Evolutionary conservation across 2,113 vertebrate genomes (phyloP), one percentile per base, ranked within the genome.

Genomic region (Camelus dromedarius): DNA sequence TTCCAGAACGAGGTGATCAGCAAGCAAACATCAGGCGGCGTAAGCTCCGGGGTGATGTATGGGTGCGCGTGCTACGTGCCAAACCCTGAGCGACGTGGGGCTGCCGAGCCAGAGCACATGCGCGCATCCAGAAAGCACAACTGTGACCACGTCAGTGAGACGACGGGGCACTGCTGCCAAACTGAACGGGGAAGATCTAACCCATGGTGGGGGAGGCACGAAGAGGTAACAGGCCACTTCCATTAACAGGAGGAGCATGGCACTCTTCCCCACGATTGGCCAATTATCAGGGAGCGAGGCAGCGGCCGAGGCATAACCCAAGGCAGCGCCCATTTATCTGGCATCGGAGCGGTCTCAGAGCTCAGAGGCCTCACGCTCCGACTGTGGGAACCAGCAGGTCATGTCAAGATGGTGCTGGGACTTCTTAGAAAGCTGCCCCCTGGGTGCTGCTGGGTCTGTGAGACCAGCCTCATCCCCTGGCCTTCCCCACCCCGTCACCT

Each of bases 181-280:
- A 50, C 24, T 32, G 38, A 73, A 87, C 8, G 38, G 90, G 56
- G 20, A 89, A 93, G 91, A 93, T 5, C 69, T 80, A 91, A 81
- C 38, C n/a, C 54, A 6, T 6, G 0, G 4, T 13, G 38, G 50
- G 50, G 22, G 24, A 50, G 85, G 64, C 15, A 60, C 8, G 48
- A 48, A 72, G 67, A 90, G 56, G 38, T 42, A 93, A 86, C 15
- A 15, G 84, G 83, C 91, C n/a, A 38, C 69, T n/a, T 58, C 75
- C n/a, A 70, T 32, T 35, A 89, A 83, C 15, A 66, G 70, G 32
- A 72, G 56, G 75, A 30, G 24, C 13, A 2, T 0, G 28, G 76
- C 77, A 69, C 28, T 56, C 66, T 82, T 92, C 30, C 50, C 91
- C 67, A 3, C 0, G 1, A 54, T 1, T 11, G 32, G 77, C 69